phyloP scores from a whole-genome alignment of 2,113 vertebrate species.

The Nyctibius bracteatus region DNA sequence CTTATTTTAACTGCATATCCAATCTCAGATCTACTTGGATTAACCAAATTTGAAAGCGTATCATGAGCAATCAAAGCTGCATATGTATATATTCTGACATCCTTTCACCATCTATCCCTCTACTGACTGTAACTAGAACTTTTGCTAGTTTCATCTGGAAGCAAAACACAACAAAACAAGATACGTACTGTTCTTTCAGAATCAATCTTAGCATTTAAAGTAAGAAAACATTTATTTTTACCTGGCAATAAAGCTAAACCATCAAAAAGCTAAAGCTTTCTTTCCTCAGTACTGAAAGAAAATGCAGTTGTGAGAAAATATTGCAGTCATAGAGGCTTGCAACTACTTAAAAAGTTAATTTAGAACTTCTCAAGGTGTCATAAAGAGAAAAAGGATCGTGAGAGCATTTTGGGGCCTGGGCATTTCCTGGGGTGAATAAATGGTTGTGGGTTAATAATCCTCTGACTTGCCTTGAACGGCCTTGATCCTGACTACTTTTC shows the following conservation, averaged over 20 bases:
- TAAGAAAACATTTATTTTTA: not conserved
- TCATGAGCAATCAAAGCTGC: not conserved
- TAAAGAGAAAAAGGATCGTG: not conserved
- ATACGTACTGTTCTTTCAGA: not conserved
- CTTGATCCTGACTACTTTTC: not conserved
- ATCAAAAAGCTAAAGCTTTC: not conserved
- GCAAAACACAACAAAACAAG: not conserved
- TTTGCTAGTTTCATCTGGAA: not conserved
- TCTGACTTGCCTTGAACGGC: not conserved
- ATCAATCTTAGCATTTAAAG: not conserved
- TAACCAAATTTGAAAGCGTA: not conserved
- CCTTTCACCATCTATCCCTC: not conserved
- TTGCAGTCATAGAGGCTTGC: not conserved
- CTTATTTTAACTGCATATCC: not conserved
- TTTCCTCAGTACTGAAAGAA: not conserved
- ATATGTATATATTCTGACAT: not conserved
- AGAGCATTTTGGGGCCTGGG: not conserved
- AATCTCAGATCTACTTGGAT: not conserved
- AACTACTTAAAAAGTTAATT: not conserved
- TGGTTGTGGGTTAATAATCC: not conserved
- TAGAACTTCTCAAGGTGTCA: not conserved
- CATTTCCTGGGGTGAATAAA: not conserved
- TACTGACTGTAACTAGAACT: not conserved
- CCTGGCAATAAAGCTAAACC: not conserved
- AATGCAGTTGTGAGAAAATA: not conserved